A percentile compares a stretch with the other conserved stretches of the same genome.
phyloP scores from a whole-genome alignment of 2,888 invertebrate species.

The Endotricha flammealis region DNA sequence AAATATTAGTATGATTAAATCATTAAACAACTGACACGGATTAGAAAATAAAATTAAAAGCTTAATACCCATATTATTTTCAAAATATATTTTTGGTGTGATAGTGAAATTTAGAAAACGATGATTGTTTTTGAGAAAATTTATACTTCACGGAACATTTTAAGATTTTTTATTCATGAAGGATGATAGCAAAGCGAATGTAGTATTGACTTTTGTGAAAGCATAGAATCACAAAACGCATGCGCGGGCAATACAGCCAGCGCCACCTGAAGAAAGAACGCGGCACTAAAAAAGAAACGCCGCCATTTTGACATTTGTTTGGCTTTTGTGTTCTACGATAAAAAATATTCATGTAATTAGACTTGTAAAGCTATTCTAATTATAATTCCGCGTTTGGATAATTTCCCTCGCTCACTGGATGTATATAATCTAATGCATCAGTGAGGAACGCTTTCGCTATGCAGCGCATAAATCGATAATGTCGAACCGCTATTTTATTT shows the following conservation, averaged over 20 bases:
- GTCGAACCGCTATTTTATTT: constrained; percentile 71
- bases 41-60: too few relatives aligned
- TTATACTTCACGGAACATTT: too few relatives aligned
- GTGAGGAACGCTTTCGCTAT: constrained; percentile 35
- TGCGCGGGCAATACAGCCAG: constrained; percentile 40
- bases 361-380: constrained; percentile 34
- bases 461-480: constrained; percentile 67
- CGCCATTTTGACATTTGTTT: constrained; percentile 80
- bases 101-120: too few relatives aligned
- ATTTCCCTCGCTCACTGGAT: constrained; percentile 28
- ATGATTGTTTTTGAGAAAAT: too few relatives aligned
- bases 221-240: constrained; percentile 52
- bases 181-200: too few relatives aligned
- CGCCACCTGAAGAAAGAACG: constrained; percentile 56
- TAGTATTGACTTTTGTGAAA: constrained; percentile 41
- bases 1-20: too few relatives aligned
- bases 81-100: too few relatives aligned
- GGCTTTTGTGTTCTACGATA: constrained; percentile 68
- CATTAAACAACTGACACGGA: too few relatives aligned
- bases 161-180: too few relatives aligned
- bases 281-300: constrained; percentile 49
- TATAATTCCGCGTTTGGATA: constrained; percentile 34
- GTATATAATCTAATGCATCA: constrained; percentile 34
- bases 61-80: too few relatives aligned
- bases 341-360: constrained; percentile 56